Base-by-base conservation (phyloP, 1,140 invertebrate genomes). In the Aphidius ervi region DNA sequence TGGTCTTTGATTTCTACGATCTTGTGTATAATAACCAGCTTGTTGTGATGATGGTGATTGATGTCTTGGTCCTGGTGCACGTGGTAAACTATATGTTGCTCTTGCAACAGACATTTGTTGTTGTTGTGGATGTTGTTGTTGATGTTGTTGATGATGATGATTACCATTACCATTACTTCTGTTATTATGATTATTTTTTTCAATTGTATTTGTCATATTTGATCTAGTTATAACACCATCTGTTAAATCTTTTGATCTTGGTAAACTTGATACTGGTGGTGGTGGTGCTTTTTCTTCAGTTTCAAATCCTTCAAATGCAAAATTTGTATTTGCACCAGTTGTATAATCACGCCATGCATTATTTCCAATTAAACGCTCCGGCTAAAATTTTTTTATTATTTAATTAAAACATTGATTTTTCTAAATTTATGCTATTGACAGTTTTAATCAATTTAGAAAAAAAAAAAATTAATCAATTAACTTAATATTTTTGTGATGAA, bases 321-420 rank as follows among this genome's bases (percentile, higher is more conserved):
- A 93, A 77, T 94, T 94, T 2, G 89, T 93, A 70, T 91, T 91
- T 2, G 88, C 85, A 9, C 74, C 75, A 1, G 88, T 81, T 3
- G 90, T 86, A 71, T 93, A 94, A 71, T 94, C 91, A 69, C 91
- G 92, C 91, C 92, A 94, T 5, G 89, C 89, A 4, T 89, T 88
- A 73, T 87, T 90, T 23, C 86, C 86, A 59, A 93, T 91, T 31
- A 93, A 75, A 65, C 88, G 89, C 67, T 93, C 90, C 90, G 93
- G 81, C 46, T 61, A 52, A 37, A 59, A 58, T 39, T 2, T 31
- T 31, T 31, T 31, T 31, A 31, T 31, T 31, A 31, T 31, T 31
- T 16, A 16, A 16, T 16, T 16, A 16, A 16, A 16, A 16, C 16
- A 16, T 16, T 16, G 16, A 16, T 16, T 16, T 16, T 16, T 16